Evolutionary conservation across 2,888 invertebrate genomes (phyloP), one percentile per base, ranked within the genome.

Genomic region (Bombylius discolor): DNA sequence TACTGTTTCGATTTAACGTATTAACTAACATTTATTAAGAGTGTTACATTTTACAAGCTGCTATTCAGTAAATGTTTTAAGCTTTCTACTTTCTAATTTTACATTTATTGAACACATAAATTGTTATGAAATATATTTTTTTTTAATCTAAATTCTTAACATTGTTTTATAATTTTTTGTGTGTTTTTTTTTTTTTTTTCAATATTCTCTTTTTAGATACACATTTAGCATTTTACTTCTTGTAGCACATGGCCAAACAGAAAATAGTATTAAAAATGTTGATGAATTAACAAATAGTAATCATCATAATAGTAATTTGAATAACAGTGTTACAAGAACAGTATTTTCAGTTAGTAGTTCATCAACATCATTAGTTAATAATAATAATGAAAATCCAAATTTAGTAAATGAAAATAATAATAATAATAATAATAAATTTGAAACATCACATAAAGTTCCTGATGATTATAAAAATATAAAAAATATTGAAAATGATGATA

Each of bases 371-470:
- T 11, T 11, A 42, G 23, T 23, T 23, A 23, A 23, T 23, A 23
- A 23, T 23, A 23, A 23, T 23, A 23, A 23, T 23, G 23, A 23
- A 2, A 23, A 23, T 23, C 23, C 23, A 23, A 23, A 23, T 23
- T 23, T 23, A 23, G 23, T 23, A 23, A 23, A 23, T 23, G 23
- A 23, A 23, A 23, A 23, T 5, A 23, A 52, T 47, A 42, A 23
- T 13, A 14, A 23, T 5, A 49, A 49, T 49, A 58, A 61, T 13
- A 65, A 67, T 50, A 70, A 71, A 11, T 87, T 86, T 64, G 85
- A 86, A 72, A 84, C 85, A 4, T 77, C 87, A 4, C 87, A 87
- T 68, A 87, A 87, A 72, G 78, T 84, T 62, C 69, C 66, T 1
- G 73, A 52, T 57, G 56, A 46, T 9, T 7, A 55, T 33, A 34